Evolutionary conservation across 2,113 vertebrate genomes (phyloP), one percentile per base, ranked within the genome.

Genomic region (Perca fluviatilis): DNA sequence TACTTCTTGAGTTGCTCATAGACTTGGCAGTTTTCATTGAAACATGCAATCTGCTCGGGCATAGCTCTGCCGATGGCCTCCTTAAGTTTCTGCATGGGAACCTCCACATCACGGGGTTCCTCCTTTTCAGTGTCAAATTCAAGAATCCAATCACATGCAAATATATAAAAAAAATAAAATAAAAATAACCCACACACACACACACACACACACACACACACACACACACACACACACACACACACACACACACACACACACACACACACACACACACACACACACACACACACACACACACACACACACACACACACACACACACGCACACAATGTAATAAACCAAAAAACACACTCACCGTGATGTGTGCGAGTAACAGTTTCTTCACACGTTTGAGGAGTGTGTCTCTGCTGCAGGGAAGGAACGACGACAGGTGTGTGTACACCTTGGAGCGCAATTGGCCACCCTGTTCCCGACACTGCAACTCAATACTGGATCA

Each of bases 371-470:
- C 92, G 0, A 91, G 94, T n/a, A 97, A 93, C 8, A 99, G 96
- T 69, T 95, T 97, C 67, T 95, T 96, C 51, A 96, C 96, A 6
- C 97, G 93, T 86, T 98, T 98, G 47, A 97, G 83, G 80, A 99
- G 94, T 0, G 97, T 96, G 21, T 97, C 97, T 93, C 96, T 97
- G 90, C 96, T 97, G 94, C 97, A 99, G n/a, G 97, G 97, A 85
- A 99, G 94, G 94, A 97, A 96, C 3, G 96, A 96, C 1, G 97
- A 96, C 78, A 99, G 95, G 84, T 98, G 95, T 2, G 96, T 95
- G 33, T 97, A 99, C 9, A 99, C 96, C 54, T 95, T 97, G 3
- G 97, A 97, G n/a, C 96, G 97, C 14, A 95, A 30, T 77, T 96
- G 96, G 78, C 95, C 95, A 21, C 92, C 95, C 60, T 97, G 94